phyloP scores from a whole-genome alignment of 2,888 invertebrate genomes.

The Diarsia mendica region DNA sequence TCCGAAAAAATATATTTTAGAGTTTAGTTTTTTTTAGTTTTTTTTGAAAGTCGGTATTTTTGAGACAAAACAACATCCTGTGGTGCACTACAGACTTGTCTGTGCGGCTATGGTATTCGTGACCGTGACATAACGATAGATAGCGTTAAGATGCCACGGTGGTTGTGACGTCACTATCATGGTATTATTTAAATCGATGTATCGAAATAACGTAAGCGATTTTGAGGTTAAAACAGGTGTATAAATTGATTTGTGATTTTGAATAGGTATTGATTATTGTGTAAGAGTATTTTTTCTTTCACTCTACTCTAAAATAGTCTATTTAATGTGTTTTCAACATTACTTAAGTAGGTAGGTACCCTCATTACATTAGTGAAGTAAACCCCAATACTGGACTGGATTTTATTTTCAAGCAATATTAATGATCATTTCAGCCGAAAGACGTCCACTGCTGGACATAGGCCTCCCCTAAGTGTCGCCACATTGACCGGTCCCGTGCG shows the following conservation, averaged over 20 bases:
- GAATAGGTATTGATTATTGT: background rate
- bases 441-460: no score
- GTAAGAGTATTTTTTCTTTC: background rate
- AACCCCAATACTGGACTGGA: no score
- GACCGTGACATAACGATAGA: constrained; percentile 26
- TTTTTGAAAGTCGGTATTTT: no score
- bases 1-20: no score
- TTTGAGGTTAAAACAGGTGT: background rate
- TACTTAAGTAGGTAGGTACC: background rate
- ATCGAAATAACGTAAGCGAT: constrained; percentile 2
- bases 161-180: constrained; percentile 27
- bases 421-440: no score
- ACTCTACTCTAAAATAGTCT: background rate
- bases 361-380: background rate
- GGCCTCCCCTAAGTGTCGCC: no score
- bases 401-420: background rate
- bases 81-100: background rate
- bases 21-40: no score
- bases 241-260: background rate
- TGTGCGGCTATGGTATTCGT: constrained; percentile 17
- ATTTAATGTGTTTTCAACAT: background rate
- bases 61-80: constrained; percentile 7
- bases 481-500: no score
- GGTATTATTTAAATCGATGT: constrained; percentile 5
- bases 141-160: constrained; percentile 32